A percentile compares a stretch with the other conserved stretches of the same genome.
Evolutionary conservation across 2,113 vertebrate species (phyloP).

Genomic region (Mobula birostris): DNA sequence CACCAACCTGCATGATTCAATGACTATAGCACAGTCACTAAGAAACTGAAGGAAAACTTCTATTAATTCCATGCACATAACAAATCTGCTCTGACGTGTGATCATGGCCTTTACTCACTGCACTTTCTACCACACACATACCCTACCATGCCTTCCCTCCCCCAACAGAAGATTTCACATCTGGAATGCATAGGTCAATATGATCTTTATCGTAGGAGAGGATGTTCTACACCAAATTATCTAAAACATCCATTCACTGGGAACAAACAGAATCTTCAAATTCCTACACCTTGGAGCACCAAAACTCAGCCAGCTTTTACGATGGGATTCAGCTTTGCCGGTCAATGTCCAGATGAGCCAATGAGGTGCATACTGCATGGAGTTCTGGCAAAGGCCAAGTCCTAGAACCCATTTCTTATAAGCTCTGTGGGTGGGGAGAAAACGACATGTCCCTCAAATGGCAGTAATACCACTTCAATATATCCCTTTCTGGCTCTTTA

Average conservation of each 20-base stretch:
- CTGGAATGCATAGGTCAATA: not conserved
- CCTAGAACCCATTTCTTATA: not conserved
- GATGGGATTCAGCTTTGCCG: not conserved
- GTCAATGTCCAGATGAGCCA: not conserved
- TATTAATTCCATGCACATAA: not conserved
- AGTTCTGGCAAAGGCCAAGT: not conserved
- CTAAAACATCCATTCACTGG: not conserved
- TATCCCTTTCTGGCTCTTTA: too few relatives aligned
- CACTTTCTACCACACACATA: too few relatives aligned
- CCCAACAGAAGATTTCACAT: not conserved
- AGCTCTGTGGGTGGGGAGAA: not conserved
- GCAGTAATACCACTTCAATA: not conserved
- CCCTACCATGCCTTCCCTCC: not conserved
- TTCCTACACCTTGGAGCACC: not conserved
- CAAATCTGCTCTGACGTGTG: not conserved
- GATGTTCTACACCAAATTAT: not conserved
- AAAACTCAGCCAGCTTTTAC: not conserved
- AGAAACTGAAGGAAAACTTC: not conserved
- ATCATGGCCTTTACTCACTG: not conserved
- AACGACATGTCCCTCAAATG: not conserved
- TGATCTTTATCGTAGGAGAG: not conserved
- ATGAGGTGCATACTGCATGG: not conserved
- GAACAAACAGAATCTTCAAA: not conserved
- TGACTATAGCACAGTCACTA: not conserved
- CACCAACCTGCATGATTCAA: not conserved